Conservation (phyloP, 2,888 invertebrate genomes). For the Parelbella ahira region DNA sequence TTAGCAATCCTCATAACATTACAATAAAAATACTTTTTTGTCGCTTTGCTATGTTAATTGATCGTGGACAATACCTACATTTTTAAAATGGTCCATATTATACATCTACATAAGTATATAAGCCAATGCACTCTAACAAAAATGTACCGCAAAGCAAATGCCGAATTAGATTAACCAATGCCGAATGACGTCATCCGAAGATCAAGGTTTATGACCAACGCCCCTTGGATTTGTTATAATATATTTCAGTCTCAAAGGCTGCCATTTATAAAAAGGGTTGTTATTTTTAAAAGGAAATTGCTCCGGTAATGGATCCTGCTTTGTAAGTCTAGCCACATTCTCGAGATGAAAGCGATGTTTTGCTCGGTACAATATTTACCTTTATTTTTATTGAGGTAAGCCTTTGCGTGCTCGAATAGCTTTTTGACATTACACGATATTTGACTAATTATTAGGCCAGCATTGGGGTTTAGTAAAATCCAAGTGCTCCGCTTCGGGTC, state of each 20-base stretch:
- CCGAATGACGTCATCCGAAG: conserved; percentile 12
- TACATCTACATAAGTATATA: too few relatives aligned
- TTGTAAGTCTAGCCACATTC: conserved; percentile 4
- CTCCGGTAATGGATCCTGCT: conserved; percentile 22
- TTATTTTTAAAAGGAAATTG: conserved; percentile 23
- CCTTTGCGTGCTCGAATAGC: neutral
- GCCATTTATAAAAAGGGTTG: conserved; percentile 14
- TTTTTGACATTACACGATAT: neutral
- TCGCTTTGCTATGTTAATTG: too few relatives aligned
- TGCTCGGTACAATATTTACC: conserved; percentile 10
- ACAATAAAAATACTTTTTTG: too few relatives aligned
- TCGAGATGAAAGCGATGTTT: conserved; percentile 3
- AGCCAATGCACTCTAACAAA: too few relatives aligned
- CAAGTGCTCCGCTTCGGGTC: too few relatives aligned
- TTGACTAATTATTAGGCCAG: neutral
- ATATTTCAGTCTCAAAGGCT: conserved; percentile 12
- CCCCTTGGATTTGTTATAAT: conserved; percentile 14
- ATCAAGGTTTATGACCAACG: conserved; percentile 4
- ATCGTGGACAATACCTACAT: too few relatives aligned
- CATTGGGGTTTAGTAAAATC: neutral
- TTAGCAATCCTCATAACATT: too few relatives aligned
- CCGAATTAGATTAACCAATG: too few relatives aligned
- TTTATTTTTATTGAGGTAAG: conserved; percentile 7
- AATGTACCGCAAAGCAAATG: too few relatives aligned
- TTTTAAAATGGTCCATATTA: too few relatives aligned